These are phyloP conservation scores for Hyles euphorbiae DNA, from an alignment of 1,140 invertebrate species.

Conservation along the genomic window DNA sequence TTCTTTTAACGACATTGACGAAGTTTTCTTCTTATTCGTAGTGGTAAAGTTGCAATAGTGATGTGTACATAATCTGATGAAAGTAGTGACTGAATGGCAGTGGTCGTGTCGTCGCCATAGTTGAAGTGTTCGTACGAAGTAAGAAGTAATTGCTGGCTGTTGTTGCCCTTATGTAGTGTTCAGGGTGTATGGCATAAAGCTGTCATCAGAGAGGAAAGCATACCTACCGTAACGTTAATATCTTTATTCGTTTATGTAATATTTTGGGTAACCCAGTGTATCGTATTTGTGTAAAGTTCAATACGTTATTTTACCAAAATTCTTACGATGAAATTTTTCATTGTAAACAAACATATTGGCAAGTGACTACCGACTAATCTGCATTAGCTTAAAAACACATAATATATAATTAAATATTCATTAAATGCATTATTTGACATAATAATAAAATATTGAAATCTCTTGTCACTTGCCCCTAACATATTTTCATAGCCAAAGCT, in stretches of 20 bases:
- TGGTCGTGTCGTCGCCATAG: conserved; percentile 57
- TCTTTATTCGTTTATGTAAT: no score
- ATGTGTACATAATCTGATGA: conserved; percentile 20
- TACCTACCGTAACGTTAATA: no score
- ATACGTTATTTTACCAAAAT: no score
- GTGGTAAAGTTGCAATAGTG: conserved; percentile 15
- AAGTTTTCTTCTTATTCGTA: conserved; percentile 24
- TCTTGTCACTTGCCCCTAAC: no score
- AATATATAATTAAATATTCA: no score
- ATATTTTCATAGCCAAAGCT: no score
- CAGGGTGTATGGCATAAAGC: conserved; percentile 5
- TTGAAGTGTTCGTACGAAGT: conserved; percentile 42
- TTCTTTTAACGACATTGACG: conserved; percentile 41
- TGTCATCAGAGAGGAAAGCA: conserved; percentile 3
- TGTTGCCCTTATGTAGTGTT: neutral
- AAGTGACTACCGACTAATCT: no score
- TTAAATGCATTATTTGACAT: no score
- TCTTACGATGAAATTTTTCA: neutral
- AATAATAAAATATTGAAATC: no score
- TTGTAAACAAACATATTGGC: conserved; percentile 1
- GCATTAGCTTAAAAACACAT: no score
- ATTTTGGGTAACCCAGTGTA: no score
- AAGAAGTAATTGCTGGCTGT: conserved; percentile 3
- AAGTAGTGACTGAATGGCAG: conserved; percentile 29
- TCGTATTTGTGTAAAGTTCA: no score